Evolutionary conservation across 2,888 invertebrate genomes (phyloP), one percentile per base, ranked within the genome.

Genomic region (Zootermopsis nevadensis): DNA sequence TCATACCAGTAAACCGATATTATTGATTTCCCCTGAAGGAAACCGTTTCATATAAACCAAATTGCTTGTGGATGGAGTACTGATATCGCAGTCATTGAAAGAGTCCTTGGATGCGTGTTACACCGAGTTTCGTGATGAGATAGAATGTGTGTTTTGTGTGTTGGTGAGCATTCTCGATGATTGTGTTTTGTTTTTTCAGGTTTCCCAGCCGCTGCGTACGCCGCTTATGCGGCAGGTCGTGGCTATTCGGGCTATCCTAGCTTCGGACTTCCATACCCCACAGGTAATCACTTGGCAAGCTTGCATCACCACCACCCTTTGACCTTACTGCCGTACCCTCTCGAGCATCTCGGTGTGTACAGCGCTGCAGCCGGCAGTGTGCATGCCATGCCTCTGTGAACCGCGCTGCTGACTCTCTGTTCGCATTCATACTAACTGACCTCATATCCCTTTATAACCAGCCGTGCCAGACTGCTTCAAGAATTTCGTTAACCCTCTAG

Each of bases 171-270:
- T 4, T 10, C 4, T 80, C n/a, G 19, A 48, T 48, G 48, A 48
- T 84, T 86, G 33, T 85, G 67, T 90, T 91, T 87, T 86, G 87
- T 86, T 81, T 89, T 35, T 86, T 86, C 94, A 97, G 97, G 97
- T 93, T 97, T 97, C 91, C 97, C 97, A 92, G 97, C 97, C 91
- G 95, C 95, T 90, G 97, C 97, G 89, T 97, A 97, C 92, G 97
- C 97, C 92, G 97, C 97, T 90, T 97, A 97, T 92, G 97, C 97
- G 93, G 96, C 97, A 91, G 97, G 97, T 91, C 96, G 97, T 92
- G 96, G 97, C 91, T 98, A 97, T 93, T 97, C 97, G 93, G 97
- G 97, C 93, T 97, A 97, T 94, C 97, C 97, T 93, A 96, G 97
- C 94, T 97, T 97, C 93, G 97, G 97, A 94, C 96, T 98, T 92